A percentile compares a stretch with the other conserved stretches of the same genome.
Evolutionary conservation across 2,113 vertebrate genomes (phyloP).

Genomic region (Neodontobutis hainanensis): DNA sequence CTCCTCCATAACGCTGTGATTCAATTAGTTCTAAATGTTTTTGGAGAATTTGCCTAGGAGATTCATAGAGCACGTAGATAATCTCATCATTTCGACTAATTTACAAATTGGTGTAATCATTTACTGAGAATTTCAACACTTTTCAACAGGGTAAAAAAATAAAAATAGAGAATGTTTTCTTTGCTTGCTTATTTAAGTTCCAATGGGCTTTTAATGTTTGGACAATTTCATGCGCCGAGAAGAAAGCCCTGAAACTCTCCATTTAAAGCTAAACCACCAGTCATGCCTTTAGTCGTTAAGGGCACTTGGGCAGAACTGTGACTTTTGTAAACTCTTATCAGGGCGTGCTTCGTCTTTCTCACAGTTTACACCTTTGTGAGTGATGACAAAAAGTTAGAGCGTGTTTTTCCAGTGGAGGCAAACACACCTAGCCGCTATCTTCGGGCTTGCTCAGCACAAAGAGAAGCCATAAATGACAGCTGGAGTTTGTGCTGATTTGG

Average conservation of each 20-base stretch:
- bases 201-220: constrained; percentile 8
- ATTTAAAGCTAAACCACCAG: constrained; percentile 10
- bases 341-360: constrained; percentile 1
- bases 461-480: constrained; percentile 28
- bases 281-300: not conserved
- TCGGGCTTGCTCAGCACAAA: constrained; percentile 49
- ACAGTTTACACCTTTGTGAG: constrained; percentile 6
- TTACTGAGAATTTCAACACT: not conserved
- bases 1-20: constrained; percentile 13
- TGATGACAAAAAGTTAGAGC: not conserved
- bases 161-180: constrained; percentile 1
- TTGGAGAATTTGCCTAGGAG: constrained; percentile 17
- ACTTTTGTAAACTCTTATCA: not conserved
- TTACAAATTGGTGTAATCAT: constrained; percentile 27
- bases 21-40: constrained; percentile 41
- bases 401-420: constrained; percentile 7
- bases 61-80: constrained; percentile 24
- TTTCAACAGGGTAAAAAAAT: constrained; percentile 6
- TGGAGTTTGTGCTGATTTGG: constrained; percentile 20
- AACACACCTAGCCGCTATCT: constrained; percentile 9
- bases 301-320: not conserved
- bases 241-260: constrained; percentile 2
- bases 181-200: constrained; percentile 16
- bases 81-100: constrained; percentile 35
- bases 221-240: not conserved